These are phyloP conservation scores for Poecilus cupreus DNA, from an alignment of 2,888 invertebrate genomes.

Conservation along the genomic window DNA sequence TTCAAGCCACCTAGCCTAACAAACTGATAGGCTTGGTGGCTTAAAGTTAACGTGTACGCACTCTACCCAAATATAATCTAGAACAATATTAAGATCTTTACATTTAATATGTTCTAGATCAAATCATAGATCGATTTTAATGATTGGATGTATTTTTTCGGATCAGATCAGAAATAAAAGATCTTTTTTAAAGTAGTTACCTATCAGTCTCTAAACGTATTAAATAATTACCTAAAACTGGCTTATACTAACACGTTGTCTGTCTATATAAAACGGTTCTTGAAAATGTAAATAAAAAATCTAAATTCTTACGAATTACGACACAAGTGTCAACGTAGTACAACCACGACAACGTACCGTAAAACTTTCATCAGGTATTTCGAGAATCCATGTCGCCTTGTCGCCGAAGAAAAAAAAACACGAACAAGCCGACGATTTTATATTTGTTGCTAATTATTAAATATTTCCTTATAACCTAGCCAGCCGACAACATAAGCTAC, in stretches of 20 bases:
- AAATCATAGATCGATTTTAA: too few relatives aligned
- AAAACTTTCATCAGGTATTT: slow-evolving; percentile 39
- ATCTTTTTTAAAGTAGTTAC: too few relatives aligned
- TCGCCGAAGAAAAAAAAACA: background rate
- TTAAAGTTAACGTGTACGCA: too few relatives aligned
- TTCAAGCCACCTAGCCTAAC: too few relatives aligned
- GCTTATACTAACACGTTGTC: background rate
- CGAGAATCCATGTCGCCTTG: slow-evolving; percentile 6
- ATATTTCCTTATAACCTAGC: slow-evolving; percentile 28
- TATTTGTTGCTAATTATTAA: slow-evolving; percentile 33
- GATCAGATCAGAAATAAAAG: too few relatives aligned
- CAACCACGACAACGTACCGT: background rate
- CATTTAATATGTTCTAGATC: too few relatives aligned
- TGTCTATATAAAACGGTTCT: background rate
- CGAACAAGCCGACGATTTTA: background rate
- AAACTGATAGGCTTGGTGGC: too few relatives aligned
- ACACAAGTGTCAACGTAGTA: background rate
- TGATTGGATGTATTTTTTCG: too few relatives aligned
- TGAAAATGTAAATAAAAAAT: slow-evolving; percentile 9
- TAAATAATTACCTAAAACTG: too few relatives aligned
- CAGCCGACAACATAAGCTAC: slow-evolving; percentile 10
- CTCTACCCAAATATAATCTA: too few relatives aligned
- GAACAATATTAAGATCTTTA: too few relatives aligned
- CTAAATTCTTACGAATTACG: background rate
- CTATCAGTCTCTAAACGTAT: too few relatives aligned